Conservation (phyloP, 2,797 vertebrate genomes). For the Lagorchestes hirsutus region DNA sequence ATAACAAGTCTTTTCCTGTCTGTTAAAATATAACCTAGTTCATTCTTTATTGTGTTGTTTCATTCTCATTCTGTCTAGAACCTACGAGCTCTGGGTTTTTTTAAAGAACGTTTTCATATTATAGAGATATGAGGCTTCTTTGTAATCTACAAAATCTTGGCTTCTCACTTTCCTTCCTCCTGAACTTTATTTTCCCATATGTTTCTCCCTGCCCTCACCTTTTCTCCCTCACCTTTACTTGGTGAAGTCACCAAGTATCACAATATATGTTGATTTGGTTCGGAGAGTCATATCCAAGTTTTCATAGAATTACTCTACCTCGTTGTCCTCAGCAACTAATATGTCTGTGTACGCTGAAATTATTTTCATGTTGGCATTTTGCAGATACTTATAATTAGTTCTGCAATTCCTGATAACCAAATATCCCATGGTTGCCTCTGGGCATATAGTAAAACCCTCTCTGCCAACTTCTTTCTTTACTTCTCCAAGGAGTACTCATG, state of each 20-base stretch:
- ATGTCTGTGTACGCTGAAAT: background rate
- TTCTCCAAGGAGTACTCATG: background rate
- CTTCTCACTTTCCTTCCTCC: background rate
- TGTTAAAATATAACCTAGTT: background rate
- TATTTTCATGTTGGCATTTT: background rate
- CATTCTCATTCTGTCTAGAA: background rate
- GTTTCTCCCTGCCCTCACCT: background rate
- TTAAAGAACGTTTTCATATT: background rate
- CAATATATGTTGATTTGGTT: background rate
- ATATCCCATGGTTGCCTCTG: background rate
- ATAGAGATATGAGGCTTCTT: background rate
- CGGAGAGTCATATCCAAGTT: background rate
- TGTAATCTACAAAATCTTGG: background rate
- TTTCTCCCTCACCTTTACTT: background rate
- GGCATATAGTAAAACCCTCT: background rate
- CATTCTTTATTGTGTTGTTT: background rate
- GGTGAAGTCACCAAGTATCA: background rate
- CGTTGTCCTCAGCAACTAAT: background rate
- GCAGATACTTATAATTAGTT: background rate
- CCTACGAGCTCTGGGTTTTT: background rate
- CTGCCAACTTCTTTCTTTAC: background rate
- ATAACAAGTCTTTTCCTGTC: background rate
- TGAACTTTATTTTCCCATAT: background rate
- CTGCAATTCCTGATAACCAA: background rate
- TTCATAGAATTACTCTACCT: background rate